Evolutionary conservation across 2,113 vertebrate species (phyloP), one percentile per base, ranked within the genome.

Genomic region (Cnemophilus loriae): DNA sequence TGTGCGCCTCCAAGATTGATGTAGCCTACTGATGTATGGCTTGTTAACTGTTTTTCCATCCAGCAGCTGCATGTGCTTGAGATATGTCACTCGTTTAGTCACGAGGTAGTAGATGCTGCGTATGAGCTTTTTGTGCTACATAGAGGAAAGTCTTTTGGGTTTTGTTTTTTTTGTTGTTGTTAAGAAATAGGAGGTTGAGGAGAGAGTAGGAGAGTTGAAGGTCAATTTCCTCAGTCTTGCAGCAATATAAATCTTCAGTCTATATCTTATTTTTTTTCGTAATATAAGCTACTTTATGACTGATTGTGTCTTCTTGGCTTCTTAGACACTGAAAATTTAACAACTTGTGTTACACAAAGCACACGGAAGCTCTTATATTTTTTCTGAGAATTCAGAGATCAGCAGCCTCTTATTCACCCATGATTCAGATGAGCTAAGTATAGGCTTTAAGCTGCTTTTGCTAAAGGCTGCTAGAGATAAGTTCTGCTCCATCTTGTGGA

Each of bases 401-500:
- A 95, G 78, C 87, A 95, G 76, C 42, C 21, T 90, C 35, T 90
- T 87, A 60, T 44, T 95, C 92, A 94, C 32, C 20, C n/a, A 9
- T 84, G 78, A 90, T 70, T 96, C 95, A 82, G 68, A 27, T 3
- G 44, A 77, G 64, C 82, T 33, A 67, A 93, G 39, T 41, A 81
- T 35, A 87, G 85, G 49, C 64, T 89, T 46, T 78, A 49, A 87
- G 46, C 41, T 88, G 3, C 59, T 70, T 79, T 33, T 83, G 37
- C 63, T 68, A 1, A 23, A 49, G 37, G 39, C 15, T 49, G 65
- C 26, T 16, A 11, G 44, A 82, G 50, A 1, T 10, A 80, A 63
- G 21, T 84, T 89, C 73, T 90, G 32, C 84, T 93, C 96, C 96
- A 93, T 56, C 96, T 96, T 47, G 93, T 95, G 97, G 94, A 17